Percentiles rank a stretch among this genome's conserved stretches.
phyloP scores from a whole-genome alignment of 2,113 vertebrate genomes.

The Eulemur macaco region DNA sequence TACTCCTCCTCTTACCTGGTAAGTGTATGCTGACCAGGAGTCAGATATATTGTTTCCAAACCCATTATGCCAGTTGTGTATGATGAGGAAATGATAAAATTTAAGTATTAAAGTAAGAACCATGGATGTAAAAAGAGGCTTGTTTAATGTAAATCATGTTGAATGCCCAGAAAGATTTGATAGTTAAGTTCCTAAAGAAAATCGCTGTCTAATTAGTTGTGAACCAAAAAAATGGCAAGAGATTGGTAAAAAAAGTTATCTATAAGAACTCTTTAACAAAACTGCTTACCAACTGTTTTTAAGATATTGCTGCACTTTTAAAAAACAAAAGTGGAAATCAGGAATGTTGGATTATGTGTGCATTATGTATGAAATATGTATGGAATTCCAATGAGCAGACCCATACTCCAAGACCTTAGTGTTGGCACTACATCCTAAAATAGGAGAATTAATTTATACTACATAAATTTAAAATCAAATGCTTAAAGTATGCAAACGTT shows the following conservation, averaged over 20 bases:
- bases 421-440: not conserved
- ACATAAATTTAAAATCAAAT: conserved; percentile 33
- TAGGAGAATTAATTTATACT: not conserved
- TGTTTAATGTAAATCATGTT: not conserved
- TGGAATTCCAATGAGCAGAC: not conserved
- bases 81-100: not conserved
- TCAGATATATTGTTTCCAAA: not conserved
- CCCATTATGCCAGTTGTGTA: not conserved
- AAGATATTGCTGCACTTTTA: not conserved
- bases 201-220: not conserved
- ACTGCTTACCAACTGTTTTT: not conserved
- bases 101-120: not conserved
- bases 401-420: not conserved
- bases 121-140: not conserved
- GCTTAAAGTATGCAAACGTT: not conserved
- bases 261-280: not conserved
- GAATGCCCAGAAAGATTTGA: conserved; percentile 8
- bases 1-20: not conserved
- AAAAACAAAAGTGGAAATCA: not conserved
- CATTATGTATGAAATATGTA: not conserved
- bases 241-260: not conserved
- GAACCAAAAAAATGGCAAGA: not conserved
- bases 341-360: not conserved
- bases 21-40: not conserved
- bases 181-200: conserved; percentile 21